Base-by-base conservation (phyloP, 2,113 vertebrate species). In the Numenius arquata region DNA sequence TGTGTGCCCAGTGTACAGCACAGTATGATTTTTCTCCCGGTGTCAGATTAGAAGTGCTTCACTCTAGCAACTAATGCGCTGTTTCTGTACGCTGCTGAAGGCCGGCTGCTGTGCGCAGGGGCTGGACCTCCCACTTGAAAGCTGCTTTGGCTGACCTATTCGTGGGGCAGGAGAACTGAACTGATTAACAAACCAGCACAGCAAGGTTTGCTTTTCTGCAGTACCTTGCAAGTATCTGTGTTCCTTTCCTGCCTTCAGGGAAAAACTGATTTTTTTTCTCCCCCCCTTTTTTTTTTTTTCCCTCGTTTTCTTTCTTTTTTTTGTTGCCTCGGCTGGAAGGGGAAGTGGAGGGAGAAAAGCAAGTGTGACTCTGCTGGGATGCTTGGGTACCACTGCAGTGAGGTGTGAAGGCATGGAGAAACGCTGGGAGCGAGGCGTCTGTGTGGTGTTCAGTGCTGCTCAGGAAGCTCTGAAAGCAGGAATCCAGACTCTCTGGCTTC, bases 271-370 rank as follows among this genome's bases (percentile, higher is more conserved):
- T 2, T 38, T 36, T n/a, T 29, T 5, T 48, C 45, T 17, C 2
- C 15, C 4, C 0, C 10, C 3, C 0, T 9, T 6, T 2, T 40
- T 3, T 26, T 32, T 34, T 3, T 70, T 72, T 6, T 1, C 0
- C 1, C 3, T 2, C 1, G 0, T 9, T 12, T 65, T 65, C 3
- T 38, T 67, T 75, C 2, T 29, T 67, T 56, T 67, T 38, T 74
- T 75, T 79, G 30, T 85, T 76, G 50, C 23, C 21, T 73, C 23
- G 55, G 10, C n/a, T 88, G 41, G 45, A 77, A 92, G 72, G 30
- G 23, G 47, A 72, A 66, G 40, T 27, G 18, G 45, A 66, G 30
- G 62, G 27, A 91, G 56, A 9, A 77, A 58, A 61, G n/a, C 13
- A 23, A n/a, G 14, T 85, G 41, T 72, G 70, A 50, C 25, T 72